Evolutionary conservation across 2,888 invertebrate genomes (phyloP), one percentile per base, ranked within the genome.

Genomic region (Phania funesta): DNA sequence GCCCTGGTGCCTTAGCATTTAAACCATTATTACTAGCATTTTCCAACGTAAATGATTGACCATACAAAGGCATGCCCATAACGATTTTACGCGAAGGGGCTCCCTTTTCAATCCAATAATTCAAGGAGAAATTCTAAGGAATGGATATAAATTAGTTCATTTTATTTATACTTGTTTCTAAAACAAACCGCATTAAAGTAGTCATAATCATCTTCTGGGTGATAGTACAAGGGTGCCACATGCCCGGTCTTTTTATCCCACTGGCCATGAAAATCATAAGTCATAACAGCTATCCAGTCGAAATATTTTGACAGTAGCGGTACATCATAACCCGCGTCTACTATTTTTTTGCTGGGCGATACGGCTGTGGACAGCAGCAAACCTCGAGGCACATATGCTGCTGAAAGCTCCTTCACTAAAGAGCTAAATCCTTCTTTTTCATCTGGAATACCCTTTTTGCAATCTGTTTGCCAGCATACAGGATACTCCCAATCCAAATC

Each of bases 401-500:
- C 93, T 86, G 93, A 94, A 1, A 97, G 89, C 89, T 97, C 97
- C 52, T 92, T 91, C 0, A 97, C 93, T 83, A 96, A 92, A 41
- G 93, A 93, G 0, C 96, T 93, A 87, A 97, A 97, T 0, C 93
- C 95, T 87, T 94, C 92, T 88, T 97, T 97, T 88, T 97, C 97
- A 0, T 96, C 95, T 62, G 93, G 93, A 3, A 96, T 95, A 2
- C 97, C 97, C 90, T 95, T 95, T 26, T 94, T 94, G 87, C 97
- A 97, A 86, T 97, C 96, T 1, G 96, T 96, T 94, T 96, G 88
- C 91, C 91, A 91, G 44, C 91, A 91, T 1, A 91, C 91, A 0
- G 98, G 98, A 90, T 98, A 98, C 88, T 98, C 98, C 97, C 97
- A 98, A 88, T 98, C 98, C 60, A 98, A 92, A 90, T 97, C 97